Evolutionary conservation across 2,113 vertebrate genomes (phyloP), one percentile per base, ranked within the genome.

Genomic region (Hemiprocne comata): DNA sequence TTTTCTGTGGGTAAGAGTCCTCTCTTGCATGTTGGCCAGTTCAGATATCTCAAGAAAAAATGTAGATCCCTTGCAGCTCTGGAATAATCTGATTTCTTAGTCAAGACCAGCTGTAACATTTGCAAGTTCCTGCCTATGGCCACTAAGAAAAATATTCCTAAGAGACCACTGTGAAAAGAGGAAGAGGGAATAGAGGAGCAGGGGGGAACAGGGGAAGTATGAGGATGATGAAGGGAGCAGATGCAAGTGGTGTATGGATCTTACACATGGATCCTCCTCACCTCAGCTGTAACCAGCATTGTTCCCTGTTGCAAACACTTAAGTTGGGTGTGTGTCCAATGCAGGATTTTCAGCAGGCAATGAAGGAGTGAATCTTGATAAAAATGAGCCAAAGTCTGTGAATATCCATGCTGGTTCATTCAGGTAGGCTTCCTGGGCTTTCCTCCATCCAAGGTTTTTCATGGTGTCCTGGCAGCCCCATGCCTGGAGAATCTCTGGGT

Each of bases 381-480:
- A 67, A 85, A 92, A 90, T 34, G 69, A 85, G 62, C 25, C 58
- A 14, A 17, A 64, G 85, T 67, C 84, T 53, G 72, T 92, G 80
- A 62, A 85, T 90, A 92, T 87, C 74, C 76, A 53, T 76, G 33
- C 54, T 83, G 57, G 88, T 95, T 91, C 88, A 34, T 86, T 89
- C 91, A 95, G 71, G 70, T 84, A 65, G 88, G 66, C 58, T 92
- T 86, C 85, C 69, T 69, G 82, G 77, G 51, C 53, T 82, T 97
- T 94, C 95, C 64, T 97, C 86, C 88, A 79, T 94, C 57, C 77
- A 6, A 72, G 82, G 91, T 55, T 53, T 94, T 95, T 80, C 66
- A 34, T 53, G 38, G 94, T 93, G 89, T 93, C 96, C 87, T 81
- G 64, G 95, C 94, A 97, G 93, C 96, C 79, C 89, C 48, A 12